Evolutionary conservation across 2,888 invertebrate genomes (phyloP), one percentile per base, ranked within the genome.

Genomic region (Margaritifera margaritifera): DNA sequence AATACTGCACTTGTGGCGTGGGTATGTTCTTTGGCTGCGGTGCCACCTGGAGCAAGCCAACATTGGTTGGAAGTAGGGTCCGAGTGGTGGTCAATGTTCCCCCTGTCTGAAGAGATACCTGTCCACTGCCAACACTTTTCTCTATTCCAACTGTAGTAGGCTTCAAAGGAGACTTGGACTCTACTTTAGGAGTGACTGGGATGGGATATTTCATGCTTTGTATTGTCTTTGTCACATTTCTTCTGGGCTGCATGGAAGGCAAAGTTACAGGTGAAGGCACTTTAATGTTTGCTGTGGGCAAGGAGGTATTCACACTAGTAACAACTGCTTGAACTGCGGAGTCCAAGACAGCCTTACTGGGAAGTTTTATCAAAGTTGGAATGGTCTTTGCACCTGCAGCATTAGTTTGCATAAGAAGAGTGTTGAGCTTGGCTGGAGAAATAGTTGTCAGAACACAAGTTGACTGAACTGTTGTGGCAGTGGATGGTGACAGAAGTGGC

Each of bases 121-220:
- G 42, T 42, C 15, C 42, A 42, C 42, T 42, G 11, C 42, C 42
- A 42, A 42, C 42, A 42, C 42, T 42, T 3, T 42, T 8, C 42
- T 42, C 42, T 11, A 42, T 11, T 42, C 42, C 42, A 42, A 15
- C 42, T 42, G 42, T 15, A 42, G 42, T 11, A 42, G 42, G 42
- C 42, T 42, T 42, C 2, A 42, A 42, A 15, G 42, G 42, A 42
- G 42, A 42, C 42, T 42, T 42, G 42, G 42, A 42, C 42, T 42
- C 73, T 18, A 79, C 74, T 64, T 75, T 80, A 8, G 81, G 78
- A 18, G 82, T 78, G 15, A 82, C 82, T 15, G 86, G 81, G 60
- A 88, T 88, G 2, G 88, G 87, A n/a, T 80, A 80, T 66, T 86
- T 87, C 82, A 83, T 86, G 56, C 84, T 84, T 67, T 82, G 83